Evolutionary conservation across 2,888 invertebrate genomes (phyloP).

Genomic region (Teleiodes luculella): DNA sequence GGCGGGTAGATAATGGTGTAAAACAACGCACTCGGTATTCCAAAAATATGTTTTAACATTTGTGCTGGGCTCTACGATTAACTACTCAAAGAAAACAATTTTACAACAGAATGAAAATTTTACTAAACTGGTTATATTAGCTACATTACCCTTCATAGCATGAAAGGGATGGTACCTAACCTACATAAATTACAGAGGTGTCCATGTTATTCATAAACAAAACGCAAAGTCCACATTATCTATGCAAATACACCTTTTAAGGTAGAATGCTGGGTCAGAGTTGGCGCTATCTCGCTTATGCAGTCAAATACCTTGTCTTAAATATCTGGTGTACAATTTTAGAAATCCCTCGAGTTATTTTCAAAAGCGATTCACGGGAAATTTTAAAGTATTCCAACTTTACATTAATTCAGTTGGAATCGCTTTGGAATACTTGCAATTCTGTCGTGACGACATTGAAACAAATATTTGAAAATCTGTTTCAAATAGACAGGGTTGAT

Average conservation of each 20-base stretch:
- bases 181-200: slow-evolving; percentile 13
- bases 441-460: background rate
- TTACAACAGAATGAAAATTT: too few species aligned
- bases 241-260: slow-evolving; percentile 14
- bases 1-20: too few species aligned
- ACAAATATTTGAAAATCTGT: background rate
- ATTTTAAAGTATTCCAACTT: too few species aligned
- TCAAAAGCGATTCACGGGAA: background rate
- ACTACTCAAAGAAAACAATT: too few species aligned
- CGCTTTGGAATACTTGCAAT: background rate
- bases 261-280: slow-evolving; percentile 6
- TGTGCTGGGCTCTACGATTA: too few species aligned
- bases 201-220: slow-evolving; percentile 16
- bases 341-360: background rate
- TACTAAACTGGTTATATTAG: background rate
- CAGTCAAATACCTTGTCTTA: background rate
- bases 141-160: background rate
- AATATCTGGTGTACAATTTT: background rate
- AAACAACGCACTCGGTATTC: too few species aligned
- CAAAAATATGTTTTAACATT: too few species aligned
- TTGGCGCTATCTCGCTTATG: slow-evolving; percentile 6
- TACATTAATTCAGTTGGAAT: too few species aligned
- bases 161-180: background rate
- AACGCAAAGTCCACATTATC: slow-evolving; percentile 11
- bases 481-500: background rate